Conservation (phyloP, 2,113 vertebrate species). For the Equus quagga region DNA sequence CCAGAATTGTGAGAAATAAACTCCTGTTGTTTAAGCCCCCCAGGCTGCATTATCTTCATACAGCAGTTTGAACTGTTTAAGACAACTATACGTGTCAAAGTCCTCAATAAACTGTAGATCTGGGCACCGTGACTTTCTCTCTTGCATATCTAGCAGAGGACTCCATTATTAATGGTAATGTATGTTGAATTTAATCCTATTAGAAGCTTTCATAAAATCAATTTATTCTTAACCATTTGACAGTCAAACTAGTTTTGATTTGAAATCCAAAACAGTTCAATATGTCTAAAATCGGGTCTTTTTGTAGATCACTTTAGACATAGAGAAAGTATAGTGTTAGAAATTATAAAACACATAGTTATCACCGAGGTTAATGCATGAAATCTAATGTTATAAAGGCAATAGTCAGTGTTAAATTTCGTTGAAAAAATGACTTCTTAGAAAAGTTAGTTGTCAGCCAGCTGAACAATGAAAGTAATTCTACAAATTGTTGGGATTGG, state of each 20-base stretch:
- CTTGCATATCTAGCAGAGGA: background rate
- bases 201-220: background rate
- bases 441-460: background rate
- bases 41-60: background rate
- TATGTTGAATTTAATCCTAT: background rate
- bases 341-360: background rate
- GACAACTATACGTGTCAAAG: background rate
- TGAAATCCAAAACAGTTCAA: background rate
- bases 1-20: background rate
- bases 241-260: background rate
- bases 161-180: background rate
- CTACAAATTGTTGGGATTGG: background rate
- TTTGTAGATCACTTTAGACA: background rate
- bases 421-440: background rate
- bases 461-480: background rate
- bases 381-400: background rate
- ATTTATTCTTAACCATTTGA: constrained; percentile 7
- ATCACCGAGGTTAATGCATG: background rate
- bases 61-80: background rate
- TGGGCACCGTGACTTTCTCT: background rate
- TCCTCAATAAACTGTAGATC: background rate
- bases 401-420: background rate
- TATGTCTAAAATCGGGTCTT: background rate
- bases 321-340: background rate
- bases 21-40: background rate